These are phyloP conservation scores for Mayetiola destructor DNA, from an alignment of 2,888 invertebrate species.

Conservation along the genomic window DNA sequence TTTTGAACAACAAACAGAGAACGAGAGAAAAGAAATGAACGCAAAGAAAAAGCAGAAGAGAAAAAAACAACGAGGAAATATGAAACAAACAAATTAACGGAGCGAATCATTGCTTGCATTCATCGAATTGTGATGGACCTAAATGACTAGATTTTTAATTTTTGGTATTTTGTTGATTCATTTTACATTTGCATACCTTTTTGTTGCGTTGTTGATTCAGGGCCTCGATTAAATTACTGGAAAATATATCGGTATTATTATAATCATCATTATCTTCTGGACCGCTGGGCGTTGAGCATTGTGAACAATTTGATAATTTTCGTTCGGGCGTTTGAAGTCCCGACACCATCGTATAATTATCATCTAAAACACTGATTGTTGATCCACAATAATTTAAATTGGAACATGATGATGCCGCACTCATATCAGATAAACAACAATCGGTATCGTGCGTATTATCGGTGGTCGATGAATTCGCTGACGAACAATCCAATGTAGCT, in stretches of 20 bases:
- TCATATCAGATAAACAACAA: constrained; percentile 38
- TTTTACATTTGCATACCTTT: constrained; percentile 15
- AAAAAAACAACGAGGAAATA: too few species aligned
- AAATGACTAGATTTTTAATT: background rate
- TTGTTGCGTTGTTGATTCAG: constrained; percentile 36
- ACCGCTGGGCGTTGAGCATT: constrained; percentile 57
- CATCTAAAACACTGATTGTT: constrained; percentile 40
- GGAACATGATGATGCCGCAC: constrained; percentile 43
- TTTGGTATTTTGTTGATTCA: constrained; percentile 32
- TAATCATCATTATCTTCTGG: constrained; percentile 47
- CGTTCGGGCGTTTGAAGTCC: constrained; percentile 45
- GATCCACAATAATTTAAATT: constrained; percentile 44
- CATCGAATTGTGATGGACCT: too few species aligned
- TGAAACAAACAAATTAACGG: too few species aligned
- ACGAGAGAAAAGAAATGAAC: too few species aligned
- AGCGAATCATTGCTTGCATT: too few species aligned
- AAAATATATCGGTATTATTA: constrained; percentile 30
- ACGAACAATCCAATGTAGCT: constrained; percentile 20
- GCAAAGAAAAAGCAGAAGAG: too few species aligned
- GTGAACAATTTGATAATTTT: constrained; percentile 58
- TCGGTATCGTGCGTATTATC: constrained; percentile 18
- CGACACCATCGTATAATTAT: constrained; percentile 31
- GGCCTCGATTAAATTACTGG: constrained; percentile 29
- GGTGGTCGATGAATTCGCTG: constrained; percentile 28
- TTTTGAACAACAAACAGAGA: too few species aligned